Conservation (phyloP, 37 sponge, comb jelly and placozoan species). For the Beroe ovata region DNA sequence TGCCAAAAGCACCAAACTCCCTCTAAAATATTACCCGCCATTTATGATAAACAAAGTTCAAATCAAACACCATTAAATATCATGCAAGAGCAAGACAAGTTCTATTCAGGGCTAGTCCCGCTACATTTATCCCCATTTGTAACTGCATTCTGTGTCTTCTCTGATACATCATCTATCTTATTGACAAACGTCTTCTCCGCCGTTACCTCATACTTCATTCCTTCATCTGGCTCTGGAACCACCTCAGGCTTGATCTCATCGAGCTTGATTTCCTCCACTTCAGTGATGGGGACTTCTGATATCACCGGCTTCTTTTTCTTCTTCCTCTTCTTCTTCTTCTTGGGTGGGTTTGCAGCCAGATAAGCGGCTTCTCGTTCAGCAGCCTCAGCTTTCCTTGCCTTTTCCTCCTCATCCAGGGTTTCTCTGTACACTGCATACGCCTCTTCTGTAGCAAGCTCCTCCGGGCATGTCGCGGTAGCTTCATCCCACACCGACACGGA, state of each 20-base stretch:
- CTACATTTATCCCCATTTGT: too few species aligned
- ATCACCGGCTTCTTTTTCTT: slow-evolving; percentile 34
- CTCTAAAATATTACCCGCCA: too few species aligned
- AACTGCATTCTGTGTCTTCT: neutral
- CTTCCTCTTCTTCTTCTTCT: slow-evolving; percentile 65
- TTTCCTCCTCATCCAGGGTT: slow-evolving; percentile 8
- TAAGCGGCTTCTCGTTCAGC: neutral
- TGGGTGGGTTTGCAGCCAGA: neutral
- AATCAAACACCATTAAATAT: too few species aligned
- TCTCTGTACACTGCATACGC: slow-evolving; percentile 1
- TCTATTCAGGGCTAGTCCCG: too few species aligned
- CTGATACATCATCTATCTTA: neutral
- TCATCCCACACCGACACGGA: slow-evolving; percentile 10
- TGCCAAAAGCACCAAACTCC: too few species aligned
- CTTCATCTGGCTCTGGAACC: slow-evolving; percentile 18
- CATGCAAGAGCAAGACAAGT: too few species aligned
- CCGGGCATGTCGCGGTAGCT: neutral
- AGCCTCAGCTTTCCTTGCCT: neutral
- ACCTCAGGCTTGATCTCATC: neutral
- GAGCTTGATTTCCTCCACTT: neutral
- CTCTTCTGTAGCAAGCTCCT: slow-evolving; percentile 1
- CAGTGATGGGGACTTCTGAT: neutral
- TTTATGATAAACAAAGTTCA: too few species aligned
- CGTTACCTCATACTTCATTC: slow-evolving; percentile 26
- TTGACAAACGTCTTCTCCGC: slow-evolving; percentile 26